Evolutionary conservation across 2,888 invertebrate genomes (phyloP).

Genomic region (Acrobasis suavella): DNA sequence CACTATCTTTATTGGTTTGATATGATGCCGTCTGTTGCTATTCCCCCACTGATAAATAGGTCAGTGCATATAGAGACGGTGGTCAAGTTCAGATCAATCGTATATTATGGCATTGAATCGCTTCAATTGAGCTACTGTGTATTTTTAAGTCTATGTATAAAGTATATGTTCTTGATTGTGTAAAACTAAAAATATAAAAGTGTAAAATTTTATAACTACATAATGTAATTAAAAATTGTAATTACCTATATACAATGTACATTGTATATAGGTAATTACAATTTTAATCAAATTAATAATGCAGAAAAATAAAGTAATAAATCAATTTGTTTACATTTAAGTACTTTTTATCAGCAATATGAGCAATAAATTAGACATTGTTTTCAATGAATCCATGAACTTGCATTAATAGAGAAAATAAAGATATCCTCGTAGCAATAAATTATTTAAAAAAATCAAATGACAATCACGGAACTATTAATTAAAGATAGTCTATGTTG

Average conservation of each 20-base stretch:
- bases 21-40: constrained; percentile 61
- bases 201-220: background rate
- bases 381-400: constrained; percentile 45
- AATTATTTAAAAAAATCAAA: constrained; percentile 51
- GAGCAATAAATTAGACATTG: constrained; percentile 50
- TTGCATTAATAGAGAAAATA: constrained; percentile 39
- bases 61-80: constrained; percentile 65
- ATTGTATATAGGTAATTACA: background rate
- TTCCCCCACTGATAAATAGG: constrained; percentile 64
- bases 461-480: constrained; percentile 42
- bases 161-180: too few relatives aligned
- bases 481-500: constrained; percentile 56
- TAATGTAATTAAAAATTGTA: too few relatives aligned
- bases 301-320: constrained; percentile 22
- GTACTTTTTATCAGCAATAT: constrained; percentile 27
- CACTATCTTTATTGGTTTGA: constrained; percentile 55
- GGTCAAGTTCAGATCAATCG: constrained; percentile 73
- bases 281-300: constrained; percentile 19
- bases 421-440: constrained; percentile 43
- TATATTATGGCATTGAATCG: constrained; percentile 20
- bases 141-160: background rate
- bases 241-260: too few relatives aligned
- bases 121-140: constrained; percentile 10
- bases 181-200: background rate
- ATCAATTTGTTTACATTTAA: constrained; percentile 16